These are phyloP conservation scores for Cherax quadricarinatus DNA, from an alignment of 1,140 invertebrate genomes.

Conservation along the genomic window DNA sequence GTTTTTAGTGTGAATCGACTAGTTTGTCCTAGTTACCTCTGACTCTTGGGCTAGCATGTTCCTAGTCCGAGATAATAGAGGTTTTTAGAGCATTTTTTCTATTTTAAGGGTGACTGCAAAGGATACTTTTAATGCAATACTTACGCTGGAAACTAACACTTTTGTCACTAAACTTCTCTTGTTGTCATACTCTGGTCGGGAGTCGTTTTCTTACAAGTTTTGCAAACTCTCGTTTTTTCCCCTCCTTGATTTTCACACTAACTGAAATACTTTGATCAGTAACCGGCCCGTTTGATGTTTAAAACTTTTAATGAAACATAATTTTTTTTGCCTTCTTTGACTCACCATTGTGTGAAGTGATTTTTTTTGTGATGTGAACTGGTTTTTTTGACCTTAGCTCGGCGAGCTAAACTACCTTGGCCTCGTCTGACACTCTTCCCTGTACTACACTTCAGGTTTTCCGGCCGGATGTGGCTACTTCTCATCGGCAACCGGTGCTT, in stretches of 20 bases:
- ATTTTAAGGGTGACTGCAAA: neutral
- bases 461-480: slow-evolving; percentile 73
- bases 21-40: slow-evolving; percentile 6
- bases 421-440: slow-evolving; percentile 25
- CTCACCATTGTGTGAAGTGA: slow-evolving; percentile 9
- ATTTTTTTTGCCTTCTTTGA: neutral
- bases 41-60: slow-evolving; percentile 47
- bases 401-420: neutral
- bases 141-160: slow-evolving; percentile 31
- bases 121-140: slow-evolving; percentile 23
- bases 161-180: slow-evolving; percentile 27
- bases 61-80: slow-evolving; percentile 23
- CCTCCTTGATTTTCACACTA: slow-evolving; percentile 30
- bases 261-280: slow-evolving; percentile 21
- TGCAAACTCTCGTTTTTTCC: neutral
- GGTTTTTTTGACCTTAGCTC: neutral
- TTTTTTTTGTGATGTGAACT: neutral
- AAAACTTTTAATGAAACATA: neutral
- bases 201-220: neutral
- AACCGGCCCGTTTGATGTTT: neutral
- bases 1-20: slow-evolving; percentile 13
- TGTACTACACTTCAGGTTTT: slow-evolving; percentile 56
- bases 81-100: slow-evolving; percentile 42
- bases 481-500: slow-evolving; percentile 70
- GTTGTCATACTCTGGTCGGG: slow-evolving; percentile 26